Evolutionary conservation across 2,888 invertebrate genomes (phyloP), one percentile per base, ranked within the genome.

Genomic region (Cosmia trapezina): DNA sequence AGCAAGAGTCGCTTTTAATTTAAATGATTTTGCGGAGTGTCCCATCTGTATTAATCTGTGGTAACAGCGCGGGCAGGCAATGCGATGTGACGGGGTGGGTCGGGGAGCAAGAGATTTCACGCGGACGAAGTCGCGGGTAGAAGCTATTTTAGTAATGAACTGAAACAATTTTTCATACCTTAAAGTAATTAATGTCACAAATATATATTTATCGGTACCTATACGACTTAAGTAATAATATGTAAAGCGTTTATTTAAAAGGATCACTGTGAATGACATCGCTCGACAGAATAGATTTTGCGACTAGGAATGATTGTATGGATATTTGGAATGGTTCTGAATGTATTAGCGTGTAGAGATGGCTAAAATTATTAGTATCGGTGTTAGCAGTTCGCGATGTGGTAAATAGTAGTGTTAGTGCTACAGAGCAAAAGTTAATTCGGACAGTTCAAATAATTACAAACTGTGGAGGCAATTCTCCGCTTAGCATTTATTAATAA

Each of bases 341-440:
- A 76, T 88, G 86, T 86, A 78, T 75, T 86, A 86, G 76, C 63
- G 68, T 76, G 76, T 89, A 88, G 85, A 80, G 81, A 87, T 80
- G 85, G 83, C 86, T 84, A 86, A 79, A 86, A 79, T 73, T 70
- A 73, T 77, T 81, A 81, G 81, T 83, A 76, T 85, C 62, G 81
- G 76, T 86, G 86, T 84, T 92, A 93, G 91, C 87, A 90, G 89
- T 90, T 89, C 84, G 87, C 87, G 83, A 89, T 88, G 87, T 89
- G 86, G 83, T 88, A 85, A 82, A 78, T 83, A 87, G 85, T 89
- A 90, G 87, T 85, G 81, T 86, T 80, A 74, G 76, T 73, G 76
- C 68, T 64, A 53, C 66, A 75, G 53, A 12, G 22, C 71, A 60
- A 57, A 66, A 73, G 75, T 76, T 71, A 69, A 84, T 86, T 84